A percentile compares a stretch with the other conserved stretches of the same genome.
Evolutionary conservation across 1,140 invertebrate species (phyloP).

Genomic region (Conopomorpha cramerella): DNA sequence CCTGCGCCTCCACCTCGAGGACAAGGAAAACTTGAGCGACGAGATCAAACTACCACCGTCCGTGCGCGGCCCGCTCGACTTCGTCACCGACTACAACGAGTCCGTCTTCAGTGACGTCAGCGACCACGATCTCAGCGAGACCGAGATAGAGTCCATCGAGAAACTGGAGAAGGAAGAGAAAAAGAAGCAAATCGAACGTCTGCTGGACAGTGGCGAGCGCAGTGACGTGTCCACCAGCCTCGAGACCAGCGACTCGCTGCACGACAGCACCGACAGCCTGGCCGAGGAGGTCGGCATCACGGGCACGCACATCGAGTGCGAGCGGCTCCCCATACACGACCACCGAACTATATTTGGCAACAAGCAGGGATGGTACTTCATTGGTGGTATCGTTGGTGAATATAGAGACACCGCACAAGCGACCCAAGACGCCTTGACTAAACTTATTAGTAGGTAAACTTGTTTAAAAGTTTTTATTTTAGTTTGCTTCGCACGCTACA

Average conservation of each 20-base stretch:
- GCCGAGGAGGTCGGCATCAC: conserved; percentile 32
- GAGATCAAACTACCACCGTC: conserved; percentile 47
- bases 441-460: conserved; percentile 80
- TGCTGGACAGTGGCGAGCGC: conserved; percentile 20
- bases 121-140: conserved; percentile 64
- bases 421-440: conserved; percentile 69
- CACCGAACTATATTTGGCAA: conserved; percentile 63
- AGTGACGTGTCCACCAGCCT: conserved; percentile 15
- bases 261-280: conserved; percentile 16
- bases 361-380: conserved; percentile 79
- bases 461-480: conserved; percentile 30
- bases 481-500: too few species aligned
- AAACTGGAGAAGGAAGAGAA: conserved; percentile 53
- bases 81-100: conserved; percentile 64
- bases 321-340: conserved; percentile 32
- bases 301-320: conserved; percentile 20
- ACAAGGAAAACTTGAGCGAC: conserved; percentile 64
- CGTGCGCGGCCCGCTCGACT: conserved; percentile 62
- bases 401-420: conserved; percentile 62
- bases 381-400: conserved; percentile 73
- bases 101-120: conserved; percentile 66
- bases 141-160: conserved; percentile 63
- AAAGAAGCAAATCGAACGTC: conserved; percentile 36
- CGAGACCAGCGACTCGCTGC: conserved; percentile 21
- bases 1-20: conserved; percentile 79